These are phyloP conservation scores for Apis mellifera DNA, from an alignment of 1,140 invertebrate genomes.

Conservation along the genomic window DNA sequence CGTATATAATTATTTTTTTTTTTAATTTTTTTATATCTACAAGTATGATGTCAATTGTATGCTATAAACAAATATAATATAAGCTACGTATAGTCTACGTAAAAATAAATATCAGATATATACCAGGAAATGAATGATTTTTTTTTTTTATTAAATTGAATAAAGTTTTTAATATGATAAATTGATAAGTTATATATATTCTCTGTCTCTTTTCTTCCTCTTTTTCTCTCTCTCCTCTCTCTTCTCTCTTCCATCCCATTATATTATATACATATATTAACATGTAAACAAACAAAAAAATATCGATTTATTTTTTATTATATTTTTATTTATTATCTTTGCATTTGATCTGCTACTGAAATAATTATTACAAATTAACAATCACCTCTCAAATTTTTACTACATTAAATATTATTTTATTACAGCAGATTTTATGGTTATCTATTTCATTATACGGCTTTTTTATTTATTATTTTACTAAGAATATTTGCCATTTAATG, in stretches of 20 bases:
- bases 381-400: constrained; percentile 63
- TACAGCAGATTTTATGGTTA: constrained; percentile 61
- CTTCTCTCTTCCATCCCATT: too few species aligned
- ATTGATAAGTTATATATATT: constrained; percentile 24
- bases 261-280: constrained; percentile 9
- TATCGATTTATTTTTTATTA: constrained; percentile 29
- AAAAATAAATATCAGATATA: neutral
- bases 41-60: constrained; percentile 25
- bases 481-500: constrained; percentile 59
- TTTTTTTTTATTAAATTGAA: constrained; percentile 39
- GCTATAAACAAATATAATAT: constrained; percentile 17
- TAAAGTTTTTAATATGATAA: constrained; percentile 54
- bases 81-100: neutral
- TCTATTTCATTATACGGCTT: constrained; percentile 56
- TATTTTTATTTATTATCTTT: constrained; percentile 65
- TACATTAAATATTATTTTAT: constrained; percentile 68
- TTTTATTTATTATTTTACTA: constrained; percentile 46
- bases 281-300: constrained; percentile 20
- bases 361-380: constrained; percentile 76
- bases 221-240: too few species aligned
- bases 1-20: neutral
- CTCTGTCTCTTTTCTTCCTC: too few species aligned
- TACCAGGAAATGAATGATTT: neutral
- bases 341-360: constrained; percentile 62
- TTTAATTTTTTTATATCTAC: constrained; percentile 27